Conservation (phyloP, 2,797 vertebrate genomes). For the Lutra lutra region DNA sequence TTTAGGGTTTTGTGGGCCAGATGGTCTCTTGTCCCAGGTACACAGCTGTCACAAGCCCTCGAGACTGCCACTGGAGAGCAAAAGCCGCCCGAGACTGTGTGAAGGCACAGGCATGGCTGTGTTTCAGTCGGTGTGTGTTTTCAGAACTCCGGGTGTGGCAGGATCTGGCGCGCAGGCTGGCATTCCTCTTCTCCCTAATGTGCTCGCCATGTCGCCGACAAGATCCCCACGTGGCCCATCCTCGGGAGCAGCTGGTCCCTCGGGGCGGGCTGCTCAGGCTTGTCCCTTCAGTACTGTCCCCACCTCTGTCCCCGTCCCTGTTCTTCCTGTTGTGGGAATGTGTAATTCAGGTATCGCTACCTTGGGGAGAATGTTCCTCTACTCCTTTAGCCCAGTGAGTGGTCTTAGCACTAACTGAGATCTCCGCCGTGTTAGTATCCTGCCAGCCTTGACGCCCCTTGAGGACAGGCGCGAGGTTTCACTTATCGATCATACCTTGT, state of each 20-base stretch:
- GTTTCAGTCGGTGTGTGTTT: background rate
- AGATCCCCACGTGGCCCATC: background rate
- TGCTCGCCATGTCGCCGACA: background rate
- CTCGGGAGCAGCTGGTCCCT: background rate
- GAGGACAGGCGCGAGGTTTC: background rate
- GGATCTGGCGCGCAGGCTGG: background rate
- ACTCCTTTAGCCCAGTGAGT: background rate
- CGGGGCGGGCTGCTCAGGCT: background rate
- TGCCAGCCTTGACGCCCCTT: background rate
- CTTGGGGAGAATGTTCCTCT: background rate
- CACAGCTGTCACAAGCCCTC: background rate
- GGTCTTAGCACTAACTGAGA: background rate
- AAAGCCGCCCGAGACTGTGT: background rate
- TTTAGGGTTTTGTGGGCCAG: background rate
- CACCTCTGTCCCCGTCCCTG: background rate
- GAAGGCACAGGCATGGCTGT: background rate
- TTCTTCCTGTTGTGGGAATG: background rate
- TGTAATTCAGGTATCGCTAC: background rate
- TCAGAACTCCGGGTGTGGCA: background rate
- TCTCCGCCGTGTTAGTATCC: background rate
- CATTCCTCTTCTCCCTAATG: background rate
- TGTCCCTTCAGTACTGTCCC: background rate
- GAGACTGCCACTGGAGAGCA: background rate
- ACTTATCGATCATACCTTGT: background rate
- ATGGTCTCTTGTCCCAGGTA: background rate